A percentile compares a stretch with the other conserved stretches of the same genome.
Evolutionary conservation across 2,888 invertebrate species (phyloP).

Genomic region (Beris morrisii): DNA sequence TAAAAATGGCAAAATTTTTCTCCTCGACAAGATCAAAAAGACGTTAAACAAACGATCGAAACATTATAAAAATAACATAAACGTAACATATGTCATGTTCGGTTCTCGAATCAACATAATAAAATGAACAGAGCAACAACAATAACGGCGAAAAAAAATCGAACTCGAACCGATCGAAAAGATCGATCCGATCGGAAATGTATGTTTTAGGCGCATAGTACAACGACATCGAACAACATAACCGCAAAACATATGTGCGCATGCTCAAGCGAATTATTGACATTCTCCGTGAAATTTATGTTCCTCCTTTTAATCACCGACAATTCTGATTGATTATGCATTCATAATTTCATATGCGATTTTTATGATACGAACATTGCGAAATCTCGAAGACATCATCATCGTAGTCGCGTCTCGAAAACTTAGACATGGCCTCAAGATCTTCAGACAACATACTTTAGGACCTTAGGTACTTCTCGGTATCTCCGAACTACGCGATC

Average conservation of each 20-base stretch:
- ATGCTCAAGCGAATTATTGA: slow-evolving; percentile 36
- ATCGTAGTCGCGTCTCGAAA: neutral
- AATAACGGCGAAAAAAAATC: too few species aligned
- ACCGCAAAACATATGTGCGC: slow-evolving; percentile 34
- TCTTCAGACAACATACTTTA: neutral
- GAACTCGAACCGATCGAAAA: too few species aligned
- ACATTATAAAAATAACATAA: slow-evolving; percentile 1
- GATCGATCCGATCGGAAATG: slow-evolving; percentile 4
- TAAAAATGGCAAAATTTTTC: too few species aligned
- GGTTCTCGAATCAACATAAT: neutral
- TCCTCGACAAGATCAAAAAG: too few species aligned
- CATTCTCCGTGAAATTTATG: slow-evolving; percentile 40
- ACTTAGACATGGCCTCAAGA: neutral
- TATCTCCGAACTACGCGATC: too few species aligned
- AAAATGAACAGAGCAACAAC: neutral
- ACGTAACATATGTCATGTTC: slow-evolving; percentile 18
- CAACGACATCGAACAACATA: slow-evolving; percentile 27
- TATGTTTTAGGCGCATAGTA: slow-evolving; percentile 27
- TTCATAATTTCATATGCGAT: slow-evolving; percentile 45
- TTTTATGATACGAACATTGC: slow-evolving; percentile 33
- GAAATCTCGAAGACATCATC: neutral
- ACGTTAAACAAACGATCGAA: too few species aligned
- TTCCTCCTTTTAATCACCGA: slow-evolving; percentile 44
- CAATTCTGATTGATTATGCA: slow-evolving; percentile 46
- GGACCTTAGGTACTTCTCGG: too few species aligned